Evolutionary conservation across 2,888 invertebrate species (phyloP).

Genomic region (Tanaodytes sp.): DNA sequence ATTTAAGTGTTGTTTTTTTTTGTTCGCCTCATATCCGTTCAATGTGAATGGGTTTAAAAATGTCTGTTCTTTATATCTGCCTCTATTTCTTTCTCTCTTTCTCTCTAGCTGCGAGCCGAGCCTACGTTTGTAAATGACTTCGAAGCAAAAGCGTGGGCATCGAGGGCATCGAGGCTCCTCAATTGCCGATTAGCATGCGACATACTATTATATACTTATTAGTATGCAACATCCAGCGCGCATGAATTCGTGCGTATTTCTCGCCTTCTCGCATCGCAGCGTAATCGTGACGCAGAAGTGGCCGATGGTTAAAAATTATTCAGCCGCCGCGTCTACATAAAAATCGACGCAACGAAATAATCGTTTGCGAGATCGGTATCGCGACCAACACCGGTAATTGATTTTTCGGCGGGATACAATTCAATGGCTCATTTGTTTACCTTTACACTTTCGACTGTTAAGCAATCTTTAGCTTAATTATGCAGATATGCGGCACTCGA

Average conservation of each 20-base stretch:
- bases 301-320: too few species aligned
- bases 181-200: slow-evolving; percentile 55
- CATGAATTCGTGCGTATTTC: slow-evolving; percentile 45
- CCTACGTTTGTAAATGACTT: slow-evolving; percentile 51
- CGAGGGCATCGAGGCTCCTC: slow-evolving; percentile 52
- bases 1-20: too few species aligned
- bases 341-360: slow-evolving; percentile 12
- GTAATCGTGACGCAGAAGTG: too few species aligned
- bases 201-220: slow-evolving; percentile 55
- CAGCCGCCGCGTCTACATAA: slow-evolving; percentile 18
- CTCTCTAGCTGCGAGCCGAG: slow-evolving; percentile 24
- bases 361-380: too few species aligned
- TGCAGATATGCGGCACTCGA: slow-evolving; percentile 4
- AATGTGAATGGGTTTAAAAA: slow-evolving; percentile 34
- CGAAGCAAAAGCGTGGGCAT: slow-evolving; percentile 51
- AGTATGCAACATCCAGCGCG: slow-evolving; percentile 49
- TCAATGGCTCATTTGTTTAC: slow-evolving; percentile 14
- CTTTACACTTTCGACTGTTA: not conserved
- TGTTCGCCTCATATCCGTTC: too few species aligned
- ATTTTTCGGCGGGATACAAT: slow-evolving; percentile 15
- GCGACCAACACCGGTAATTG: too few species aligned
- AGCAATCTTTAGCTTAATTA: slow-evolving; percentile 12
- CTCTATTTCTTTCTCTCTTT: too few species aligned
- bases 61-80: too few species aligned
- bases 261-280: slow-evolving; percentile 42